A percentile compares a stretch with the other conserved stretches of the same genome.
These are phyloP conservation scores for Astropecten irregularis DNA, from an alignment of 53 echinoderm and acorn worm genomes.

Conservation along the genomic window DNA sequence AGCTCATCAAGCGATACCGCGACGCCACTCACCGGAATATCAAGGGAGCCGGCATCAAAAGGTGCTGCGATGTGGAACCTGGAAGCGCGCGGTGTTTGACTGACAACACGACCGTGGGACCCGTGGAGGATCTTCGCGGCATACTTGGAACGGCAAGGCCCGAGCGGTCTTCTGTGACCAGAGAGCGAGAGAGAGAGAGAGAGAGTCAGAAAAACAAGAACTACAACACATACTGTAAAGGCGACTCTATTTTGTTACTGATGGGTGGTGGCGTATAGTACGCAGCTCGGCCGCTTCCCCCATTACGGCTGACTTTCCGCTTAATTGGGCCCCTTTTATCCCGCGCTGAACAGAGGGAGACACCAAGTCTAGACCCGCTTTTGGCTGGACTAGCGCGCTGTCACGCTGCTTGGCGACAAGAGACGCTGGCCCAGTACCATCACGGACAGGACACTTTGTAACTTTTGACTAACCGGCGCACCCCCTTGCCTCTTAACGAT, in stretches of 20 bases:
- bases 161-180: no score
- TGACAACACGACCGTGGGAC: not conserved
- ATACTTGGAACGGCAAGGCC: not conserved
- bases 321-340: slow-evolving; percentile 49
- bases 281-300: slow-evolving; percentile 3
- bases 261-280: no score
- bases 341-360: slow-evolving; percentile 28
- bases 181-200: no score
- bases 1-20: no score
- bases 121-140: not conserved
- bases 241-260: no score
- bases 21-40: not conserved
- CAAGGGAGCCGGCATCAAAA: not conserved
- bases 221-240: no score
- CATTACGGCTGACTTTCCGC: slow-evolving; percentile 37
- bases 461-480: not conserved
- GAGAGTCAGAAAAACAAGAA: no score
- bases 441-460: slow-evolving; percentile 8
- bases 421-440: not conserved
- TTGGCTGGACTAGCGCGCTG: slow-evolving; percentile 15
- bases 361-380: slow-evolving; percentile 49
- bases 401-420: slow-evolving; percentile 31
- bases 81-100: not conserved
- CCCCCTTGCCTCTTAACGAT: not conserved
- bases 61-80: slow-evolving; percentile 30